Evolutionary conservation across 2,888 invertebrate genomes (phyloP), one percentile per base, ranked within the genome.

Genomic region (Pristionchus fissidentatus): DNA sequence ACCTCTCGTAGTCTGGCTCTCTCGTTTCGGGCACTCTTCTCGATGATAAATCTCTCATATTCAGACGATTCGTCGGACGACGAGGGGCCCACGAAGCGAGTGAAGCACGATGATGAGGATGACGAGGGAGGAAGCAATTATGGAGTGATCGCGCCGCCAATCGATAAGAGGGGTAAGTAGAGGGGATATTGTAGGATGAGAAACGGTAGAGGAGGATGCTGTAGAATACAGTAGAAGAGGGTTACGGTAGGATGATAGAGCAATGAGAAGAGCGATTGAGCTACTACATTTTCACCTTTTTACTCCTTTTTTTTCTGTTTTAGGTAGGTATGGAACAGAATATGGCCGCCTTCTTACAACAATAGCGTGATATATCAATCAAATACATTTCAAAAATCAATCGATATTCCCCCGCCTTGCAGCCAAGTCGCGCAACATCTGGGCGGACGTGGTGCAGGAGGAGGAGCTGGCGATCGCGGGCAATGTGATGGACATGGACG

Each of bases 361-460:
- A n/a, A n/a, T n/a, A n/a, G n/a, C n/a, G n/a, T n/a, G n/a, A n/a
- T n/a, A n/a, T n/a, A n/a, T n/a, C n/a, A n/a, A n/a, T n/a, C n/a
- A n/a, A n/a, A n/a, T n/a, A n/a, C n/a, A n/a, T n/a, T n/a, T n/a
- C n/a, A n/a, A n/a, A n/a, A n/a, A n/a, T n/a, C n/a, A n/a, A n/a
- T n/a, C n/a, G n/a, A n/a, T n/a, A n/a, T n/a, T n/a, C n/a, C n/a
- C n/a, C n/a, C n/a, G n/a, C n/a, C 1, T 29, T 29, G 60, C 60
- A 29, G 60, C 38, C 13, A 38, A 4, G 13, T 5, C 55, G 55
- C 80, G 80, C 15, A 43, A 57, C 49, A 60, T 62, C 13, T 80
- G 80, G 80, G 13, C 62, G n/a, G 80, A 80, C 43, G 80, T 80
- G 19, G 80, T 49, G 22, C 32, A 41, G 41, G 80, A 80, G 62